Base-by-base conservation (phyloP, 2,888 invertebrate species). In the Ormyrus rosae region DNA sequence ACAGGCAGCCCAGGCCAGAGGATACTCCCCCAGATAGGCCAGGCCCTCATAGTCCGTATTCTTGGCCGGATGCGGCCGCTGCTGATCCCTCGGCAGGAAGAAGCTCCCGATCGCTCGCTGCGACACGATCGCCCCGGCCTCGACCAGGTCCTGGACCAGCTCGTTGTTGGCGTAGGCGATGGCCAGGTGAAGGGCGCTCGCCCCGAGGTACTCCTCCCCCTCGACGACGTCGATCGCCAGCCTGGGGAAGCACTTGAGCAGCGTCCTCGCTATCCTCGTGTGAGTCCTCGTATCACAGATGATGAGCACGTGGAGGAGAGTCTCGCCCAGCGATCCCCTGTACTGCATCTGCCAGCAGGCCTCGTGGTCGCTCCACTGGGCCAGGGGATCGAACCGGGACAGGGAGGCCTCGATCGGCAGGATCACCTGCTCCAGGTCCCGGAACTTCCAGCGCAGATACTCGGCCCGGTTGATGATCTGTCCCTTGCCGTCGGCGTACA, bases 311-410 rank as follows among this genome's bases (percentile, higher is more conserved):
- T 99, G 99, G 10, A 99, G 93, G 2, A 99, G 92, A 5, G 97
- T 97, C 92, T 99, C 99, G 0, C 99, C 99, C 0, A 99, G 92
- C 0, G 98, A 97, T 0, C 99, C 99, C 10, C 99, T 93, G 89
- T 97, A 97, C 87, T 97, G 96, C 96, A 99, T 96, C 91, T 98
- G 97, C 99, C 99, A 99, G 89, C 99, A 98, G 0, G 98, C 98
- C 84, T 96, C 96, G 91, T 98, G 97, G 88, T 97, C 97, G 83
- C 93, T 92, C 97, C 97, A 97, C 87, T 96, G 96, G 0, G 96
- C 95, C 46, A 97, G 92, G 0, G 97, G 97, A 90, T 98, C 97
- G 88, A 96, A 96, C 0, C 95, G 94, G 46, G 96, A 95, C 0
- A 97, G 91, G 0, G 96, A 96, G 0, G 96, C 96, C 90, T 97